Base-by-base conservation (phyloP, 2,797 vertebrate species). In the Lates japonicus region DNA sequence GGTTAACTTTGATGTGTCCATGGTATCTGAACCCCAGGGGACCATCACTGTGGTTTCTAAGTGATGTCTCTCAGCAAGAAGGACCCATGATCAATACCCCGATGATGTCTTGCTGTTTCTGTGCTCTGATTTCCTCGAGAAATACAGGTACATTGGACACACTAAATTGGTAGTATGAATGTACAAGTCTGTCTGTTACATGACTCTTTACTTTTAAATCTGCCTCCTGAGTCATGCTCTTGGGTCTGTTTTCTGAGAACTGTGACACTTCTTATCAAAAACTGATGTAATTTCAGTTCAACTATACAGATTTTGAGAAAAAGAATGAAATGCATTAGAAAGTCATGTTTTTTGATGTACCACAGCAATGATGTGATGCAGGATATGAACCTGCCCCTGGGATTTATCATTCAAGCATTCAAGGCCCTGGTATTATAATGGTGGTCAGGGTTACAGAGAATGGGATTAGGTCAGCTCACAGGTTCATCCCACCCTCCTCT, bases 61-160 rank as follows among this genome's bases (percentile, higher is more conserved):
- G 44, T n/a, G 60, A 74, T 74, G 60, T 55, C 60, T 75, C 70
- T 33, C 80, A 74, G 73, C 68, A 68, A 70, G 66, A 68, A 44
- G 39, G 17, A 59, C 7, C n/a, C 59, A 69, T 74, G 64, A 88
- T 82, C 83, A 81, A 80, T 77, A 78, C 39, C 42, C 17, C 55
- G 17, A 74, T 60, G 78, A 57, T 69, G 48, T 71, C 80, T 68
- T 61, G 78, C 58, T 80, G 76, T 75, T 70, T 64, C 55, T 51
- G 11, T 4, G 73, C 66, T 69, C 55, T 0, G 33, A 19, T 84
- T 70, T 70, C 64, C 31, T 25, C 70, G 59, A 74, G 37, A 19
- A 49, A 35, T 14, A 25, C 5, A 31, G 64, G 42, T 48, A 19
- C 3, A 68, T 22, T 62, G 20, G n/a, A 81, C 22, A 48, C 62